These are phyloP conservation scores for Macrosteles quadrilineatus DNA, from an alignment of 1,140 invertebrate genomes.

Conservation along the genomic window DNA sequence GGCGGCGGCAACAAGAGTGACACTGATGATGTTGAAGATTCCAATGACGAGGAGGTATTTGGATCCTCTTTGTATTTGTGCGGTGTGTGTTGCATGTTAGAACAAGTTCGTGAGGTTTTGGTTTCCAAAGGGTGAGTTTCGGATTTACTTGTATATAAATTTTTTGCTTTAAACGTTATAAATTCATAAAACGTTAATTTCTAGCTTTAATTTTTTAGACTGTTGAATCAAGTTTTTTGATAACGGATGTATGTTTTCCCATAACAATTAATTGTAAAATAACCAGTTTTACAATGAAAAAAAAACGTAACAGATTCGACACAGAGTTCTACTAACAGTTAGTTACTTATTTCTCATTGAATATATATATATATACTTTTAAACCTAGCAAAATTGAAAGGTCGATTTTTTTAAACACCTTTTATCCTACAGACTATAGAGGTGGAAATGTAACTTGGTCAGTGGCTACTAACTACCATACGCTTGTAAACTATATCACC, in stretches of 20 bases:
- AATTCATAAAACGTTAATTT: neutral
- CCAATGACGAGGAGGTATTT: slow-evolving; percentile 34
- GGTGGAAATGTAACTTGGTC: too few relatives aligned
- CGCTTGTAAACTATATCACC: too few relatives aligned
- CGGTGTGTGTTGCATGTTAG: neutral
- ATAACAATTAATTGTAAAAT: too few relatives aligned
- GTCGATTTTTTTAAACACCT: too few relatives aligned
- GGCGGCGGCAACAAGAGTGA: neutral
- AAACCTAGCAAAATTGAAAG: too few relatives aligned
- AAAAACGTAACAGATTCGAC: too few relatives aligned
- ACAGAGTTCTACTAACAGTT: too few relatives aligned
- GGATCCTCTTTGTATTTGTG: neutral
- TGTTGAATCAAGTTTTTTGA: neutral
- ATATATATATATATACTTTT: too few relatives aligned
- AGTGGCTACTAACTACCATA: too few relatives aligned
- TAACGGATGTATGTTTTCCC: neutral
- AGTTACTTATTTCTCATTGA: too few relatives aligned
- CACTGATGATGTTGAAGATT: slow-evolving; percentile 31
- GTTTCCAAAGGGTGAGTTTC: neutral
- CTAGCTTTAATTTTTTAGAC: neutral
- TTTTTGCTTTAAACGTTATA: neutral
- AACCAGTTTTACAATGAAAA: too few relatives aligned
- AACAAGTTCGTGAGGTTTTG: neutral
- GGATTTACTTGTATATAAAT: neutral
- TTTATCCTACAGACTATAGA: too few relatives aligned